A percentile compares a stretch with the other conserved stretches of the same genome.
Conservation (phyloP, 2,113 vertebrate genomes). For the Paratilapia polleni region DNA sequence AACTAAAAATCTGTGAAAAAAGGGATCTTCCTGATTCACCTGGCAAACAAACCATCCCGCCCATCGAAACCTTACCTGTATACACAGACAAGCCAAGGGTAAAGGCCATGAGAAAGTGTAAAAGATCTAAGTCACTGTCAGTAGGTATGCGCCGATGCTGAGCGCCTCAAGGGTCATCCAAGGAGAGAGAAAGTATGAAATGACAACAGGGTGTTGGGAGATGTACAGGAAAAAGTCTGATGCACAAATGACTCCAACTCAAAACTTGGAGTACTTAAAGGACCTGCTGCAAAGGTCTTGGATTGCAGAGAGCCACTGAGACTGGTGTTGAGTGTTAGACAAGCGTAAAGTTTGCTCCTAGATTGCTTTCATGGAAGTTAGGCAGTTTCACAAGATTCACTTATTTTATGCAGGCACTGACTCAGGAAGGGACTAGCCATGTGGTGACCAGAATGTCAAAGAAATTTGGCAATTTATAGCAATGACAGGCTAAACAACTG, state of each 20-base stretch:
- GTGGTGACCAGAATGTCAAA: neutral
- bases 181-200: neutral
- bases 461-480: neutral
- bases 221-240: neutral
- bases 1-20: neutral
- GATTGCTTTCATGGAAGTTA: neutral
- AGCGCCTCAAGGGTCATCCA: neutral
- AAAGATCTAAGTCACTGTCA: neutral
- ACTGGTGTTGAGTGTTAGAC: neutral
- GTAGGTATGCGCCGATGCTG: neutral
- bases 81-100: too few relatives aligned
- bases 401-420: too few relatives aligned
- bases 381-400: neutral
- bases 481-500: neutral
- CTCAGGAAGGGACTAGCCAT: neutral
- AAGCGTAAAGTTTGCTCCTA: neutral
- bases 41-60: too few relatives aligned
- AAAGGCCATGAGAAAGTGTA: too few relatives aligned
- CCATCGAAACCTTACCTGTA: too few relatives aligned
- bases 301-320: neutral
- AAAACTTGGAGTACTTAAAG: too few relatives aligned
- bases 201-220: neutral
- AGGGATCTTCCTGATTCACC: neutral
- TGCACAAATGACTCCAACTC: neutral
- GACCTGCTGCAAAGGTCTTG: neutral